phyloP scores from a whole-genome alignment of 2,797 vertebrate genomes.

The Hephaestus fuliginosus region DNA sequence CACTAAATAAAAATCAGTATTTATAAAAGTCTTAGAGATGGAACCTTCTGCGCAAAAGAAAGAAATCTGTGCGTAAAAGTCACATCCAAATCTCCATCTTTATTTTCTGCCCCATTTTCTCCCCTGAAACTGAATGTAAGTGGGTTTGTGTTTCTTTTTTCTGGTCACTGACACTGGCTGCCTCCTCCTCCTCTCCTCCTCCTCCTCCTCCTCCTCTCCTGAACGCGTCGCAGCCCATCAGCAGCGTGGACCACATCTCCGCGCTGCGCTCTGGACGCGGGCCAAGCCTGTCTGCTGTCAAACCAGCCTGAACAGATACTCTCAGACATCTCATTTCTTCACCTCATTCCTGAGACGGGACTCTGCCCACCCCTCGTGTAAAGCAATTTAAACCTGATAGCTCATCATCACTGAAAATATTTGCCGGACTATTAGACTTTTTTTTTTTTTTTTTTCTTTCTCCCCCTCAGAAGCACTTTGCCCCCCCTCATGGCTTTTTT shows the following conservation, averaged over 20 bases:
- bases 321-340: constrained; percentile 84
- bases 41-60: not conserved
- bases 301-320: constrained; percentile 88
- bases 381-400: constrained; percentile 84
- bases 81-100: not conserved
- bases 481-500: constrained; percentile 59
- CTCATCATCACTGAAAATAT: constrained; percentile 73
- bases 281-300: constrained; percentile 84
- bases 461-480: constrained; percentile 23
- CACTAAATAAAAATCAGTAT: no score
- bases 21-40: not conserved
- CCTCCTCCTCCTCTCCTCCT: not conserved
- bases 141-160: not conserved
- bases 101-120: not conserved
- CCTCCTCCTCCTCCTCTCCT: constrained; percentile 5
- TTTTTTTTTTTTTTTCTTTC: not conserved
- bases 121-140: not conserved
- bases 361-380: constrained; percentile 80
- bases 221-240: constrained; percentile 43
- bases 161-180: constrained; percentile 10
- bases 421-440: constrained; percentile 49
- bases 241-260: constrained; percentile 61
- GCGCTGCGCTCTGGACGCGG: constrained; percentile 74
- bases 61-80: not conserved
- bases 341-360: constrained; percentile 84